Conservation (phyloP, 2,888 invertebrate species). For the Meteorus cinctellus region DNA sequence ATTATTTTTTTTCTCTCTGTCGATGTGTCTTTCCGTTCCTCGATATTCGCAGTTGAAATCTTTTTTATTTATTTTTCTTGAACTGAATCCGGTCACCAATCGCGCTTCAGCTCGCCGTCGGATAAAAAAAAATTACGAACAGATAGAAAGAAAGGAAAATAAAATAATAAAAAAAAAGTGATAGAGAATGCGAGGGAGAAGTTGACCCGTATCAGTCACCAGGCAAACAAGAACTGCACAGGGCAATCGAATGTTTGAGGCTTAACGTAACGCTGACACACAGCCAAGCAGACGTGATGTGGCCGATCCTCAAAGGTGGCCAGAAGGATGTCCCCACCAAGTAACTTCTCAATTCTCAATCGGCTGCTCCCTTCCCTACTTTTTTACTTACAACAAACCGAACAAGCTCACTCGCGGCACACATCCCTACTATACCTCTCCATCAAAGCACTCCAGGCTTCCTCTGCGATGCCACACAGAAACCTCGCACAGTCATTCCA, state of each 20-base stretch:
- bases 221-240: slow-evolving; percentile 62
- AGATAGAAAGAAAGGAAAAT: slow-evolving; percentile 22
- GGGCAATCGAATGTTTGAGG: slow-evolving; percentile 55
- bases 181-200: slow-evolving; percentile 28
- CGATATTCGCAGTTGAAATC: not conserved
- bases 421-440: slow-evolving; percentile 37
- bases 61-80: slow-evolving; percentile 5
- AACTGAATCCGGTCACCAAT: slow-evolving; percentile 1
- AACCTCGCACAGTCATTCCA: not conserved
- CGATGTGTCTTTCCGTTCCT: not conserved
- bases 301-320: slow-evolving; percentile 64
- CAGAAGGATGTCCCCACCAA: slow-evolving; percentile 63
- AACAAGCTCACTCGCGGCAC: slow-evolving; percentile 21
- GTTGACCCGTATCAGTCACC: slow-evolving; percentile 61
- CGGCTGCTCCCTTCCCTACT: slow-evolving; percentile 41
- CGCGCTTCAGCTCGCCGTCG: not conserved
- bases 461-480: not conserved
- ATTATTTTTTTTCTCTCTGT: not conserved
- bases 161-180: slow-evolving; percentile 34
- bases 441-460: slow-evolving; percentile 35
- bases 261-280: slow-evolving; percentile 56
- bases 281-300: slow-evolving; percentile 51
- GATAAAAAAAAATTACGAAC: slow-evolving; percentile 1
- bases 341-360: slow-evolving; percentile 17
- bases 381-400: slow-evolving; percentile 22